Base-by-base conservation (phyloP, 2,797 vertebrate species). In the Pangasius macronema region DNA sequence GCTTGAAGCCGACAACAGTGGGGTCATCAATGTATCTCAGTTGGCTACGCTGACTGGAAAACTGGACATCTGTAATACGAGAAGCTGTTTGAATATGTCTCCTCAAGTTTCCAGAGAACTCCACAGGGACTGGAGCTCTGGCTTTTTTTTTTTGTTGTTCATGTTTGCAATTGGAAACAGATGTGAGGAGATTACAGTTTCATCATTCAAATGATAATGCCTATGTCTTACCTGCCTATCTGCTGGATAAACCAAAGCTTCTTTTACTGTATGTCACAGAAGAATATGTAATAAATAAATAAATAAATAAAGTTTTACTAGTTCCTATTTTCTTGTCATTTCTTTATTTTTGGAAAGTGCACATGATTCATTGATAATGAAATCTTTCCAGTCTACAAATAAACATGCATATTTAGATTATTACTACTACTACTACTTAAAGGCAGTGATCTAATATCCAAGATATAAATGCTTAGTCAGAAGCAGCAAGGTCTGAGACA, bases 81-180 rank as follows among this genome's bases (percentile, higher is more conserved):
- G 86, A 91, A 36, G 30, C 89, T 87, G 92, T 92, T 94, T 93
- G 94, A 94, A 93, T 94, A 92, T 92, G 91, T 92, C 88, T 93
- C 86, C 92, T 91, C 61, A 81, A 36, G 86, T 88, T 86, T 89
- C 90, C 85, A 89, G 67, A 65, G 36, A 83, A 67, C 75, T 81
- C 89, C 85, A 75, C 53, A 80, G 92, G 93, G 94, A 94, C 93
- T 91, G 92, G 82, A 87, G 90, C 89, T 93, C 93, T 94, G 94
- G 93, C 93, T 95, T 93, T 94, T 95, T 95, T 83, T 93, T n/a
- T 7, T 63, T n/a, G 11, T 73, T 51, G 73, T 57, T 20, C 94
- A 95, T 95, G 93, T 95, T 93, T 89, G 90, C 94, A 94, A 95
- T 96, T 95, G 94, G 93, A 96, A 96, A 93, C 95, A 96, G 95